phyloP scores from a whole-genome alignment of 2,797 vertebrate species.

The Austrolebias charrua region DNA sequence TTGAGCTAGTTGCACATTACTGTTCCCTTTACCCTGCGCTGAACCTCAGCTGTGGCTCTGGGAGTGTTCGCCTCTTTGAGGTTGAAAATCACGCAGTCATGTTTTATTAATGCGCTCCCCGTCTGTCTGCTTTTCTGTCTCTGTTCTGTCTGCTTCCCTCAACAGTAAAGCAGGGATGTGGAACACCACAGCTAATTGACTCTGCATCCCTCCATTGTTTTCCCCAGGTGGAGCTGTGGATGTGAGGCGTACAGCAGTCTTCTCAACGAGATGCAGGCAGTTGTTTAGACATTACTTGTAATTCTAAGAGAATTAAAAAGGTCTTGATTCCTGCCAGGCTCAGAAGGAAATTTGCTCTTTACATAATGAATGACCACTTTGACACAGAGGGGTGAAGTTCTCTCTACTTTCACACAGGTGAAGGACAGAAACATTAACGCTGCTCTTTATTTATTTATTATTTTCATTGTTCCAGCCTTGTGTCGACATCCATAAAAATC shows the following conservation, averaged over 20 bases:
- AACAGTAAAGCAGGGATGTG: conserved; percentile 46
- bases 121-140: conserved; percentile 48
- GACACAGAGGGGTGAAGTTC: conserved; percentile 35
- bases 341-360: conserved; percentile 38
- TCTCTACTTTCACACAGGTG: conserved; percentile 35
- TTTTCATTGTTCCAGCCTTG: neutral
- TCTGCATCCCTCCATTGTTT: conserved; percentile 33
- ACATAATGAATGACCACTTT: conserved; percentile 62
- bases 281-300: conserved; percentile 36
- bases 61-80: conserved; percentile 76
- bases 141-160: conserved; percentile 41
- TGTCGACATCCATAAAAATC: no score
- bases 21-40: conserved; percentile 78
- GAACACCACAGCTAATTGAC: conserved; percentile 55
- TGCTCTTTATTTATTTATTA: neutral
- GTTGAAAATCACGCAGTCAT: conserved; percentile 79
- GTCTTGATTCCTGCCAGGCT: conserved; percentile 11
- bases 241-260: conserved; percentile 35
- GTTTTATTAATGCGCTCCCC: conserved; percentile 79
- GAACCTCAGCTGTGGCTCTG: conserved; percentile 75
- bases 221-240: conserved; percentile 8
- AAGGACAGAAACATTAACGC: conserved; percentile 11
- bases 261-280: conserved; percentile 29
- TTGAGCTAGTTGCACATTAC: conserved; percentile 63
- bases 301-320: conserved; percentile 18